Conservation (phyloP, 2,888 invertebrate species). For the Ernsta delagoae region DNA sequence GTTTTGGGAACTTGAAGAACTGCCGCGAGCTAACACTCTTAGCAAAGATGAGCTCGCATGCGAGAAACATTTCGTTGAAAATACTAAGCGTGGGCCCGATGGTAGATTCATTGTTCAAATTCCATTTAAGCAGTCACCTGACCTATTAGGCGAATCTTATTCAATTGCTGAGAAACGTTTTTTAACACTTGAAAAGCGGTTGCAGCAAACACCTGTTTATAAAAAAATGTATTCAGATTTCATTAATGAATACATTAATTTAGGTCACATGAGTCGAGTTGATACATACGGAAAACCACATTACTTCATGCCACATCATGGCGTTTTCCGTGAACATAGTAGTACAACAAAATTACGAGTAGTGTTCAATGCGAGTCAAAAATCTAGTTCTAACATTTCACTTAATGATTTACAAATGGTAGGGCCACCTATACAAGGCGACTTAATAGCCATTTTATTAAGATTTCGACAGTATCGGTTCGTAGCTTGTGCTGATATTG, state of each 20-base stretch:
- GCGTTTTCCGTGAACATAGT: constrained; percentile 31
- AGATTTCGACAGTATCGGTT: constrained; percentile 18
- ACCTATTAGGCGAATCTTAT: constrained; percentile 25
- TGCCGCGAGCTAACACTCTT: background rate
- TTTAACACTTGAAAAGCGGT: constrained; percentile 28
- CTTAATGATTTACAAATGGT: constrained; percentile 28
- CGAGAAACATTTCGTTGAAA: constrained; percentile 13
- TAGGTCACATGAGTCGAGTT: constrained; percentile 34
- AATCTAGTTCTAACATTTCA: constrained; percentile 14
- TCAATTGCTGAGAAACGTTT: constrained; percentile 18
- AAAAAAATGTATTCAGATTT: constrained; percentile 32
- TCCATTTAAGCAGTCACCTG: constrained; percentile 14
- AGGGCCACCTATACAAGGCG: constrained; percentile 16
- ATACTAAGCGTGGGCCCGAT: constrained; percentile 23
- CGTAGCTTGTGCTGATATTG: constrained; percentile 31
- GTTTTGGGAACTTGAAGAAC: constrained; percentile 45
- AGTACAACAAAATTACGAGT: constrained; percentile 26
- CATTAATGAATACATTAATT: constrained; percentile 25
- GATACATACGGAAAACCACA: constrained; percentile 13
- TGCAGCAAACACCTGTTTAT: constrained; percentile 13
- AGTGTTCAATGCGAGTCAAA: constrained; percentile 28
- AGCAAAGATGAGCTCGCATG: constrained; percentile 20
- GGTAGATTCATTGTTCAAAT: constrained; percentile 28
- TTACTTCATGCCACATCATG: constrained; percentile 30
- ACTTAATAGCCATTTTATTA: constrained; percentile 16